phyloP scores from a whole-genome alignment of 2,797 vertebrate species.

The Hydrophis major region DNA sequence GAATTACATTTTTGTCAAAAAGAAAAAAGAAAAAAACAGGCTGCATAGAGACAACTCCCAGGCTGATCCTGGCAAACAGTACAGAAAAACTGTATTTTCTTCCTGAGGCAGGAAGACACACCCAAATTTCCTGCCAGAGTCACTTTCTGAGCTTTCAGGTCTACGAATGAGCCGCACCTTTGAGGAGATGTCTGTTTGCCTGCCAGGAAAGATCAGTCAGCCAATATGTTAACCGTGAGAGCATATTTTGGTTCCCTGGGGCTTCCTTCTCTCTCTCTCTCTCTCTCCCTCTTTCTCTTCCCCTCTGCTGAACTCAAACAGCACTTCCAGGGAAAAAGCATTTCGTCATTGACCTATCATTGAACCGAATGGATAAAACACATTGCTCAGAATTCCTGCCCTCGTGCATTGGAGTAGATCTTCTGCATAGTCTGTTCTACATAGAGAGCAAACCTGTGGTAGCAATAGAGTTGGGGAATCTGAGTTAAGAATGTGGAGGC shows the following conservation, averaged over 20 bases:
- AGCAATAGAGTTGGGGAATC: not conserved
- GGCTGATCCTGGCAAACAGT: slow-evolving; percentile 20
- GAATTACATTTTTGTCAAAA: slow-evolving; percentile 19
- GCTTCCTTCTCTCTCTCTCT: not conserved
- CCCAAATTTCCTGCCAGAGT: slow-evolving; percentile 33
- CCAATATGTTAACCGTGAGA: slow-evolving; percentile 12
- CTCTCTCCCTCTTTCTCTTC: not conserved
- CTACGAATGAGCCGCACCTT: slow-evolving; percentile 29
- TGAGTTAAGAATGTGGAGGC: not conserved
- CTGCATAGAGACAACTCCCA: slow-evolving; percentile 7
- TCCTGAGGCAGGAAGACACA: slow-evolving; percentile 26
- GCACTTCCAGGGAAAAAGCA: not conserved
- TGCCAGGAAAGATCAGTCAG: slow-evolving; percentile 28
- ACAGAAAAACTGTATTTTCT: slow-evolving; percentile 11
- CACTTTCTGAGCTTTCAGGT: slow-evolving; percentile 28
- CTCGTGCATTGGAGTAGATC: too few species aligned
- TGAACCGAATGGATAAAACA: not conserved
- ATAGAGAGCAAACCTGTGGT: not conserved
- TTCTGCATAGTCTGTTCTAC: not conserved
- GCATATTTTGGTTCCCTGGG: not conserved
- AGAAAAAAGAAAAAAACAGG: not conserved
- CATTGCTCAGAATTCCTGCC: not conserved
- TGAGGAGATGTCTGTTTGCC: slow-evolving; percentile 5
- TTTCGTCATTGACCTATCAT: not conserved
- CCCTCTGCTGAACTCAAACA: not conserved